Percentiles rank a stretch among this genome's conserved stretches.
Evolutionary conservation across 2,113 vertebrate genomes (phyloP).

Genomic region (Pangasianodon gigas): DNA sequence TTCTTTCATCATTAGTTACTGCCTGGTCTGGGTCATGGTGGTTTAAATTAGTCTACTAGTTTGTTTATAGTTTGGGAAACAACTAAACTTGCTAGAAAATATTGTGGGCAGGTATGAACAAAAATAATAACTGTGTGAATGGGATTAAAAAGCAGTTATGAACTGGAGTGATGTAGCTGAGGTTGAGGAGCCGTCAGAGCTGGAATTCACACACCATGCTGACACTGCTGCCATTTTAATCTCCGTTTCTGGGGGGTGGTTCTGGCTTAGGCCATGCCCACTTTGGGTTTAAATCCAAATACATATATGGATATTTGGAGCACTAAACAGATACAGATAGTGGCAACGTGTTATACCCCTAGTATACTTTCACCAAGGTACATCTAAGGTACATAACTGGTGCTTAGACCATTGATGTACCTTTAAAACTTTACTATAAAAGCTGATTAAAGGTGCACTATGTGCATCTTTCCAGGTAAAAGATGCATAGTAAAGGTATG

Average conservation of each 20-base stretch:
- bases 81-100: background rate
- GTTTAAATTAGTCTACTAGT: background rate
- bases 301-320: too few species aligned
- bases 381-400: background rate
- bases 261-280: background rate
- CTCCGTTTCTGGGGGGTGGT: background rate
- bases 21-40: background rate
- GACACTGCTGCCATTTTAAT: background rate
- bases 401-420: background rate
- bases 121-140: background rate
- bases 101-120: background rate
- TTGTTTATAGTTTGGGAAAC: background rate
- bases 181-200: background rate
- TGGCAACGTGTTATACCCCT: background rate
- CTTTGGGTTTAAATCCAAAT: background rate
- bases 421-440: background rate
- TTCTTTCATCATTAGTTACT: background rate
- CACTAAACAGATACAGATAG: background rate
- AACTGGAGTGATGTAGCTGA: background rate
- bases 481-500: background rate
- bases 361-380: background rate
- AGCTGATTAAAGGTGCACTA: background rate
- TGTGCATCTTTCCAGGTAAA: background rate
- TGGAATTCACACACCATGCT: background rate
- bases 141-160: background rate